These are phyloP conservation scores for Ruditapes philippinarum DNA, from an alignment of 1,140 invertebrate species.

Conservation along the genomic window DNA sequence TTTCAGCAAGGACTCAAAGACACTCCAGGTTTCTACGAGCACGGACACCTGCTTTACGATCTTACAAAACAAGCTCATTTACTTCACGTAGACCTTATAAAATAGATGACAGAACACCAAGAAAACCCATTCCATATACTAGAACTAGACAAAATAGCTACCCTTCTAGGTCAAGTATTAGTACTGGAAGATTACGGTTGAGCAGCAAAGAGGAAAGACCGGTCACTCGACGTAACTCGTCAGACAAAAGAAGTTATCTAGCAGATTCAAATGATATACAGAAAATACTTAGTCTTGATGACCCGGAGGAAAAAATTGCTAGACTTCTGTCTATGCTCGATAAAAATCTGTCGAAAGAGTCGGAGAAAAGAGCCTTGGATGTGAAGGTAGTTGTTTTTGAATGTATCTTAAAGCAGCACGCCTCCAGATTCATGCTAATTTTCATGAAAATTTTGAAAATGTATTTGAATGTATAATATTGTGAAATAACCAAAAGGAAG, in stretches of 20 bases:
- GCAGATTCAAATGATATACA: conserved; percentile 60
- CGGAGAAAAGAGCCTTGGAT: neutral
- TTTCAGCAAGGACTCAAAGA: neutral
- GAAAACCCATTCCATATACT: neutral
- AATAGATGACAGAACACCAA: neutral
- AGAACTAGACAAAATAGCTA: conserved; percentile 15
- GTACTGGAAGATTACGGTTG: neutral
- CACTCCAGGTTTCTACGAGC: conserved; percentile 9
- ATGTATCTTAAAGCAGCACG: too few species aligned
- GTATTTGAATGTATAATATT: too few species aligned
- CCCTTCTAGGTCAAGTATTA: conserved; percentile 12
- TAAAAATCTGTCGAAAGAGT: neutral
- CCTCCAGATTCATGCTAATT: too few species aligned
- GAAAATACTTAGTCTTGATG: conserved; percentile 64
- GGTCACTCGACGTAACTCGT: neutral
- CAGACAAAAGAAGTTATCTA: neutral
- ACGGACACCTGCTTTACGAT: neutral
- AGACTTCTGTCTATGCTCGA: conserved; percentile 47
- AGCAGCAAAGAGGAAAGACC: neutral
- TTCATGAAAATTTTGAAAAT: too few species aligned
- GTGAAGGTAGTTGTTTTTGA: neutral
- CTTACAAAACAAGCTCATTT: neutral
- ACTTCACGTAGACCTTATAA: neutral
- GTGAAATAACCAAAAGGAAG: too few species aligned
- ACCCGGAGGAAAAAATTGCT: conserved; percentile 55